Conservation (phyloP, 2,113 vertebrate genomes). For the Daboia siamensis region DNA sequence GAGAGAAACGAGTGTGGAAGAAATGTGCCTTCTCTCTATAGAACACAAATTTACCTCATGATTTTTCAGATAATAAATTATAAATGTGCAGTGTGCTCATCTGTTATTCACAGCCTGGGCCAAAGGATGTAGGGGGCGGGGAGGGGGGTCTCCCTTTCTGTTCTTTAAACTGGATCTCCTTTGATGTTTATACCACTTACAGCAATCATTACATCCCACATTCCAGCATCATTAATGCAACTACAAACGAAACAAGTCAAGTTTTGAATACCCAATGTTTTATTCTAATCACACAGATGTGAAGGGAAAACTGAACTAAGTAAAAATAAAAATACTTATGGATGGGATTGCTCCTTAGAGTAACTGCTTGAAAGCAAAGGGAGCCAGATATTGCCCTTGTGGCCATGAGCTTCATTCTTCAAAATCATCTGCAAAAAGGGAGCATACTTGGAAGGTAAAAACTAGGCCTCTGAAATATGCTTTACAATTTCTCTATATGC, state of each 20-base stretch:
- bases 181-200: conserved; percentile 59
- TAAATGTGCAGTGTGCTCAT: conserved; percentile 52
- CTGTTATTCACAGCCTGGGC: conserved; percentile 49
- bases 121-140: conserved; percentile 13
- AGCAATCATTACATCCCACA: conserved; percentile 14
- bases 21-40: neutral
- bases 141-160: neutral
- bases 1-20: neutral
- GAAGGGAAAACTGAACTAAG: conserved; percentile 45
- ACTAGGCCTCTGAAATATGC: neutral
- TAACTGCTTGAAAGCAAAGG: conserved; percentile 24
- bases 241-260: conserved; percentile 38
- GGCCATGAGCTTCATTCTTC: neutral
- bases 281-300: conserved; percentile 14
- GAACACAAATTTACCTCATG: conserved; percentile 20
- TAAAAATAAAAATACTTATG: conserved; percentile 55
- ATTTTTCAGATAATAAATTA: conserved; percentile 59
- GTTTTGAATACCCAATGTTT: conserved; percentile 38
- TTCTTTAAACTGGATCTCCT: conserved; percentile 52
- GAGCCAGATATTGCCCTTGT: conserved; percentile 21
- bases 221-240: conserved; percentile 54
- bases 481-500: neutral
- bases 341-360: conserved; percentile 39
- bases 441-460: neutral
- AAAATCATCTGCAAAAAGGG: conserved; percentile 3